These are phyloP conservation scores for Drosophila leonis DNA, from an alignment of 2,888 invertebrate genomes.

Conservation along the genomic window DNA sequence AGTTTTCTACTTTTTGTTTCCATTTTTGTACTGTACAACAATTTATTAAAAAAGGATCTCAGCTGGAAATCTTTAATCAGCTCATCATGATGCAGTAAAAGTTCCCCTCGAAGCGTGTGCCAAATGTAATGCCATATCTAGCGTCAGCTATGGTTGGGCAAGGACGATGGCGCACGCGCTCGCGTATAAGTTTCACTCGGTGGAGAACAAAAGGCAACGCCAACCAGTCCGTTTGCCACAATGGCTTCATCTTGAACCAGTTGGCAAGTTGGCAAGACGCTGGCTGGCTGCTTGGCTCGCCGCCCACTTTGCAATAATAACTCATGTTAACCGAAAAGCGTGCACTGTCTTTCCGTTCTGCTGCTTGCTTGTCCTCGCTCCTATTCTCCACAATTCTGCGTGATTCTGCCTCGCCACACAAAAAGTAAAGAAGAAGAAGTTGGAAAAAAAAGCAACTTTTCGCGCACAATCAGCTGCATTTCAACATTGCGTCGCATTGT, in stretches of 20 bases:
- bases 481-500: conserved; percentile 74
- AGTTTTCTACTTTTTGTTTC: background rate
- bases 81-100: conserved; percentile 41
- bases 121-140: conserved; percentile 37
- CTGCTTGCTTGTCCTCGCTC: conserved; percentile 27
- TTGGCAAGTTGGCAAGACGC: conserved; percentile 55
- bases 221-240: conserved; percentile 28
- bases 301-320: conserved; percentile 68
- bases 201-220: conserved; percentile 34
- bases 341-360: conserved; percentile 66
- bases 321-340: conserved; percentile 78
- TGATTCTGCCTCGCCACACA: conserved; percentile 31
- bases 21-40: background rate
- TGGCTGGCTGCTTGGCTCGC: conserved; percentile 23
- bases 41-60: conserved; percentile 22
- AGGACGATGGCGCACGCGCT: conserved; percentile 27
- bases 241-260: conserved; percentile 65
- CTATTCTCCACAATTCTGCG: conserved; percentile 19
- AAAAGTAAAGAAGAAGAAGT: conserved; percentile 20
- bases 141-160: conserved; percentile 1
- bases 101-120: conserved; percentile 35
- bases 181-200: conserved; percentile 13
- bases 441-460: conserved; percentile 63
- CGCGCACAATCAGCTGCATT: conserved; percentile 80
- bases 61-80: conserved; percentile 30